Percentiles rank a stretch among this genome's conserved stretches.
phyloP scores from a whole-genome alignment of 2,797 vertebrate genomes.

The Betta splendens region DNA sequence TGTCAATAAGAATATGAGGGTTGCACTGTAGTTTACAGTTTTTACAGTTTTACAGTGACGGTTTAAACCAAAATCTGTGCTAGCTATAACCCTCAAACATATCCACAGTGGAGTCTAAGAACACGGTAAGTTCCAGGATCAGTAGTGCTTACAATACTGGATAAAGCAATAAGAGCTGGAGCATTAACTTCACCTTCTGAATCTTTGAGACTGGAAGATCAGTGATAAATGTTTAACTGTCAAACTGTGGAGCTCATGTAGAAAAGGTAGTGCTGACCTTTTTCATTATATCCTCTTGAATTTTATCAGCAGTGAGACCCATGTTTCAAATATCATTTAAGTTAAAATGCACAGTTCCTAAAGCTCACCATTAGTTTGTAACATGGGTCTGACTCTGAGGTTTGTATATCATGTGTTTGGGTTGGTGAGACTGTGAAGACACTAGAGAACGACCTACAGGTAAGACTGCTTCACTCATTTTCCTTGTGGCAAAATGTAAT shows the following conservation, averaged over 20 bases:
- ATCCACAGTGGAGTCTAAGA: slow-evolving; percentile 2
- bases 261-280: not conserved
- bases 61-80: not conserved
- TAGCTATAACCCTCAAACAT: not conserved
- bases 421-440: slow-evolving; percentile 47
- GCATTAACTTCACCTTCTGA: not conserved
- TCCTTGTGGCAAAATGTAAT: slow-evolving; percentile 65
- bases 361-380: slow-evolving; percentile 14
- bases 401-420: slow-evolving; percentile 35
- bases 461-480: slow-evolving; percentile 77
- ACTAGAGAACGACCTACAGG: slow-evolving; percentile 55
- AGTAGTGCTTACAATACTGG: not conserved
- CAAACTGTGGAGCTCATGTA: not conserved
- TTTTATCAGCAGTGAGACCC: slow-evolving; percentile 43
- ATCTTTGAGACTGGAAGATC: not conserved
- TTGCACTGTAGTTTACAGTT: not conserved
- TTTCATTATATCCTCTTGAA: not conserved
- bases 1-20: not conserved
- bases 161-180: not conserved
- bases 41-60: not conserved
- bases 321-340: slow-evolving; percentile 10
- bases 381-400: slow-evolving; percentile 34
- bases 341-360: not conserved
- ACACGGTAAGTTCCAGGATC: slow-evolving; percentile 46
- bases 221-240: not conserved